These are phyloP conservation scores for Spatula clypeata DNA, from an alignment of 2,797 vertebrate species.

Conservation along the genomic window DNA sequence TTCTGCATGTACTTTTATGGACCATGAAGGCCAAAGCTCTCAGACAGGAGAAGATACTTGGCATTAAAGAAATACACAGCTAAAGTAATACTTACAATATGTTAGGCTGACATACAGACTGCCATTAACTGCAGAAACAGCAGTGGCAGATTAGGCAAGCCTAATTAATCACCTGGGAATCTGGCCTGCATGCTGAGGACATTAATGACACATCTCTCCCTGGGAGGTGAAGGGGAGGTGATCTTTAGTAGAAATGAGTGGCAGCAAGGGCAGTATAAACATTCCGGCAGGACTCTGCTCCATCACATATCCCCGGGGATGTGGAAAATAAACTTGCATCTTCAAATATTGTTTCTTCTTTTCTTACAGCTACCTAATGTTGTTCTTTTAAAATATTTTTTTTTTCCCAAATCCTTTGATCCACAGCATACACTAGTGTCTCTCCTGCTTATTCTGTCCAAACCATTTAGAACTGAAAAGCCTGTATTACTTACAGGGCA, in stretches of 20 bases:
- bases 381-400: neutral
- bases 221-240: neutral
- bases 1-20: neutral
- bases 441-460: neutral
- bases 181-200: neutral
- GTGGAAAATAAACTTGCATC: fast-evolving
- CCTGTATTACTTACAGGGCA: too few species aligned
- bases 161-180: slow-evolving; percentile 45
- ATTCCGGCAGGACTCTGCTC: neutral
- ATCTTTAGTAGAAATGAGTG: neutral
- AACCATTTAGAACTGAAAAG: neutral
- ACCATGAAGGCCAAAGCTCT: neutral
- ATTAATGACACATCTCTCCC: neutral
- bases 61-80: neutral
- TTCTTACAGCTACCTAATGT: neutral
- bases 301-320: neutral
- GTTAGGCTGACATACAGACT: neutral
- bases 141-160: slow-evolving; percentile 7
- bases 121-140: slow-evolving; percentile 1
- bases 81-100: neutral
- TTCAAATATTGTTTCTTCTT: neutral
- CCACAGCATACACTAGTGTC: neutral
- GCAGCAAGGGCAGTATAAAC: neutral
- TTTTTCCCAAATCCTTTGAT: neutral
- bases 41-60: neutral